These are phyloP conservation scores for Sympetrum striolatum DNA, from an alignment of 2,888 invertebrate species.

Conservation along the genomic window DNA sequence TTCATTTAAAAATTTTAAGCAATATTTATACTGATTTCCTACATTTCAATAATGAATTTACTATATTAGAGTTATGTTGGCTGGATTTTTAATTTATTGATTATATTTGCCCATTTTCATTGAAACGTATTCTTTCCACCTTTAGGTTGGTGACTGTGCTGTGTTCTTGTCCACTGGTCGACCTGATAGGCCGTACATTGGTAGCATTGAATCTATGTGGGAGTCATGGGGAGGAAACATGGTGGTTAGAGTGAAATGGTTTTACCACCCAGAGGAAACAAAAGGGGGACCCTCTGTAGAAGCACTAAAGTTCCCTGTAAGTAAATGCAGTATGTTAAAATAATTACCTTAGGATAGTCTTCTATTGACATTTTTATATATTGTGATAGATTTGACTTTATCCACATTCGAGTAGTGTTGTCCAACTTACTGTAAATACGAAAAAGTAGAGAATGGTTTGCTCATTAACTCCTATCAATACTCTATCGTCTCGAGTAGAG, in stretches of 20 bases:
- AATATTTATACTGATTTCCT: too few relatives aligned
- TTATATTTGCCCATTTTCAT: slow-evolving; percentile 44
- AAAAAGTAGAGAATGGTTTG: too few relatives aligned
- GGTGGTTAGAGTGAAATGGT: slow-evolving; percentile 94
- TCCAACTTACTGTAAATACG: too few relatives aligned
- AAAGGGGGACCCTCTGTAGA: slow-evolving; percentile 65
- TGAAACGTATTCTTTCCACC: slow-evolving; percentile 45
- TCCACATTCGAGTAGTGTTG: too few relatives aligned
- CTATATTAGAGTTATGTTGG: background rate
- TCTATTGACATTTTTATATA: too few relatives aligned
- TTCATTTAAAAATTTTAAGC: background rate
- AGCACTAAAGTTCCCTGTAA: slow-evolving; percentile 79
- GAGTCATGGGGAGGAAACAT: slow-evolving; percentile 85
- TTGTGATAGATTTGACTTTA: too few relatives aligned
- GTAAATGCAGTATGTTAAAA: slow-evolving; percentile 51
- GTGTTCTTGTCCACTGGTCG: slow-evolving; percentile 92
- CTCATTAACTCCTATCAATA: too few relatives aligned
- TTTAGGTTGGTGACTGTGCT: slow-evolving; percentile 91
- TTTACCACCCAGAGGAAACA: slow-evolving; percentile 96
- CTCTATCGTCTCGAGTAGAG: too few relatives aligned
- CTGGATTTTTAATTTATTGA: background rate
- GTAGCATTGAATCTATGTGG: slow-evolving; percentile 91
- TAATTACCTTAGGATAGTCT: too few relatives aligned
- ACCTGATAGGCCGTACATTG: slow-evolving; percentile 91
- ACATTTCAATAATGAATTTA: too few relatives aligned